Percentiles rank a stretch among this genome's conserved stretches.
Evolutionary conservation across 2,113 vertebrate genomes (phyloP).

Genomic region (Burhinus bistriatus): DNA sequence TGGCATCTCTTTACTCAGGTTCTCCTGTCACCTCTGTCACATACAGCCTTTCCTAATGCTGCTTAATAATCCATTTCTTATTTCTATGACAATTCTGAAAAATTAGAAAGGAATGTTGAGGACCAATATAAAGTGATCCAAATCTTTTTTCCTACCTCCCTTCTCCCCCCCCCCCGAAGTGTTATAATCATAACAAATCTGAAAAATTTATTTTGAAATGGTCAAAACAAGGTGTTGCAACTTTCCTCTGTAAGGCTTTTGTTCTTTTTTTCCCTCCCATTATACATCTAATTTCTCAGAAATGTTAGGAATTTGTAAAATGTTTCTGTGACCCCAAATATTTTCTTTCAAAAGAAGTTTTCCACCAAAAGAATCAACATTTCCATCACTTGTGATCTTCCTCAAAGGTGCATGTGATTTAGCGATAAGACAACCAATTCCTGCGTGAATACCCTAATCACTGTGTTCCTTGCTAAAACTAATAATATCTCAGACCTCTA

Average conservation of each 20-base stretch:
- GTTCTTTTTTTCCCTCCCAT: fast-evolving
- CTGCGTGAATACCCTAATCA: slow-evolving; percentile 36
- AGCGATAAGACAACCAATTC: not conserved
- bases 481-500: slow-evolving; percentile 43
- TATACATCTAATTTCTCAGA: not conserved
- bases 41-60: not conserved
- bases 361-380: not conserved
- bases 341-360: not conserved
- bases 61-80: not conserved
- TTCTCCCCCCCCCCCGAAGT: not conserved
- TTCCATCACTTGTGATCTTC: not conserved
- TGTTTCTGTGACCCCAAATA: not conserved
- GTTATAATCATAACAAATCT: not conserved
- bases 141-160: too few species aligned
- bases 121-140: not conserved
- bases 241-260: not conserved
- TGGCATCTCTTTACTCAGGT: not conserved
- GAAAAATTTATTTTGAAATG: not conserved
- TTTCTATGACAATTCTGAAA: not conserved
- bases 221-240: not conserved
- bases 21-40: not conserved
- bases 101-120: not conserved
- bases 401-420: not conserved
- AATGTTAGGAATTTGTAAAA: not conserved
- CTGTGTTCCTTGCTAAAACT: not conserved